Conservation (phyloP, 2,888 invertebrate species). For the Hemaris fuciformis region DNA sequence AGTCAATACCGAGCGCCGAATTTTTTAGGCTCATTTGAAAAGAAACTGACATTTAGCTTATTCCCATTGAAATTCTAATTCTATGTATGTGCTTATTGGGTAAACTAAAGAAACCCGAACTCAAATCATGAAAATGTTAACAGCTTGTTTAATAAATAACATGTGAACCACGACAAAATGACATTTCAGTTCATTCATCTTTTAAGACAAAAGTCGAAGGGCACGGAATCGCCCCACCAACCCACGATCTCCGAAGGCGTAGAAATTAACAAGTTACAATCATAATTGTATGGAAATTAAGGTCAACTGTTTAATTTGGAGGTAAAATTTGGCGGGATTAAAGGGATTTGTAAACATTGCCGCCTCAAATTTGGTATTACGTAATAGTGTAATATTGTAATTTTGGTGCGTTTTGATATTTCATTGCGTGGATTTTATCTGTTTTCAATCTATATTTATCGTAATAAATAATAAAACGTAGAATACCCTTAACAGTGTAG, state of each 20-base stretch:
- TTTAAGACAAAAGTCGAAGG: neutral
- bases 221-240: neutral
- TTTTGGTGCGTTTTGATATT: neutral
- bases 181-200: neutral
- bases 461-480: too few relatives aligned
- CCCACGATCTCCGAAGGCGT: neutral
- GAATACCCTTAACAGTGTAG: too few relatives aligned
- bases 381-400: neutral
- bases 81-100: too few relatives aligned
- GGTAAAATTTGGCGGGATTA: neutral
- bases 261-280: conserved; percentile 7
- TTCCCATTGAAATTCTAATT: too few relatives aligned
- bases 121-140: too few relatives aligned
- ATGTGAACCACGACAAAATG: neutral
- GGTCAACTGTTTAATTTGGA: neutral
- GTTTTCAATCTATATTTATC: too few relatives aligned
- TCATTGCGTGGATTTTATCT: neutral
- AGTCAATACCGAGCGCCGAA: too few relatives aligned
- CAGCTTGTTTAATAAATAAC: neutral
- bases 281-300: conserved; percentile 3
- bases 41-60: too few relatives aligned
- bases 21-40: too few relatives aligned
- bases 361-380: neutral
- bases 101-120: too few relatives aligned
- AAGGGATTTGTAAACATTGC: neutral